These are phyloP conservation scores for Brachyhypopomus occidentalis DNA, from an alignment of 2,113 vertebrate species.

Conservation along the genomic window DNA sequence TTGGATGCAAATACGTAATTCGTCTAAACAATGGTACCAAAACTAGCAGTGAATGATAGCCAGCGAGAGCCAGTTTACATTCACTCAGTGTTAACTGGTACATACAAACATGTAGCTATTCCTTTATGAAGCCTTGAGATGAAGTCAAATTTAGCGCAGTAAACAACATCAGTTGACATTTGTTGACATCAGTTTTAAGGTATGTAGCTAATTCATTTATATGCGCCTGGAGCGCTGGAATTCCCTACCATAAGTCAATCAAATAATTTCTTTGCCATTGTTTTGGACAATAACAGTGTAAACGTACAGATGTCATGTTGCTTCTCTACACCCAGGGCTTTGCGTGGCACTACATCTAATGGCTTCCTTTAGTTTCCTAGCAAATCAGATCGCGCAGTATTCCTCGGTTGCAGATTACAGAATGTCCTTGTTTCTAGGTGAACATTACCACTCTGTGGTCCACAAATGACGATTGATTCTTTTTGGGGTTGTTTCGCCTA, in stretches of 20 bases:
- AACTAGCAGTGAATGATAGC: not conserved
- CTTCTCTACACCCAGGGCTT: not conserved
- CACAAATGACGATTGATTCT: not conserved
- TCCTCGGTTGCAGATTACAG: not conserved
- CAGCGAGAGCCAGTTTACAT: not conserved
- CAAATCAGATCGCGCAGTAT: not conserved
- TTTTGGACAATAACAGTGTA: slow-evolving; percentile 16
- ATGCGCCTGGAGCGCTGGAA: not conserved
- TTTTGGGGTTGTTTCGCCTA: not conserved
- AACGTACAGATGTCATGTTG: slow-evolving; percentile 17
- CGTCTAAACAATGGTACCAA: not conserved
- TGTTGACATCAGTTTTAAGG: not conserved
- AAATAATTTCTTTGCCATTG: slow-evolving; percentile 23
- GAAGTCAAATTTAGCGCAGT: not conserved
- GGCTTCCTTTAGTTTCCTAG: not conserved
- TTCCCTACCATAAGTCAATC: not conserved
- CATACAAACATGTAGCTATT: not conserved
- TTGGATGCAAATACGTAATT: not conserved
- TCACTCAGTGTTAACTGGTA: not conserved
- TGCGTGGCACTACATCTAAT: not conserved
- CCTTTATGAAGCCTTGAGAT: not conserved
- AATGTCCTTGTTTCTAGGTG: not conserved
- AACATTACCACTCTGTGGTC: not conserved
- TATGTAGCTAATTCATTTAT: slow-evolving; percentile 5
- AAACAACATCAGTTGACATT: not conserved